Evolutionary conservation across 2,888 invertebrate genomes (phyloP).

Genomic region (Operophtera brumata): DNA sequence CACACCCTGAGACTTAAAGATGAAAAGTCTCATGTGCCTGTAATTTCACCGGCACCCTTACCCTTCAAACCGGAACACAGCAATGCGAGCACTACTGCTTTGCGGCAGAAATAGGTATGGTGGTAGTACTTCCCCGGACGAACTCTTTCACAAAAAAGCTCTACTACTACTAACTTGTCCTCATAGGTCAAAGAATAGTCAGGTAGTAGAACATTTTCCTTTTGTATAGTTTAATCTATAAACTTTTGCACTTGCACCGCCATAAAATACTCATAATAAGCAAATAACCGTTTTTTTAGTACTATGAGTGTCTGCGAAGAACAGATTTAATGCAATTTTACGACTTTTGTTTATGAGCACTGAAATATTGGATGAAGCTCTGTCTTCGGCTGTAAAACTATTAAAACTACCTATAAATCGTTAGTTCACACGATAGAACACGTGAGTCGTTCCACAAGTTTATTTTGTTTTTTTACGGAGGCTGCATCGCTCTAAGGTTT

Average conservation of each 20-base stretch:
- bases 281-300: background rate
- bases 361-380: conserved; percentile 9
- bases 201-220: background rate
- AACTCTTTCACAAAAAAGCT: background rate
- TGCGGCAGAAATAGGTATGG: too few relatives aligned
- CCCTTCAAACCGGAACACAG: too few relatives aligned
- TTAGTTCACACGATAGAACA: conserved; percentile 2
- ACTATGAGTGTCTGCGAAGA: background rate
- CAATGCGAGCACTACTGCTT: too few relatives aligned
- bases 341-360: conserved; percentile 3
- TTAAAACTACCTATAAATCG: conserved; percentile 2
- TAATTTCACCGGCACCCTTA: too few relatives aligned
- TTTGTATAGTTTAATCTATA: background rate
- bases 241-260: background rate
- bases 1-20: too few relatives aligned
- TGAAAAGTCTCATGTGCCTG: too few relatives aligned
- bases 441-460: too few relatives aligned
- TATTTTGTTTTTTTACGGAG: too few relatives aligned
- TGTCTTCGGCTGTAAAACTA: conserved; percentile 4
- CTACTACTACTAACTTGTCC: too few relatives aligned
- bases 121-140: too few relatives aligned
- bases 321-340: conserved; percentile 12
- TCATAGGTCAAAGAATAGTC: background rate
- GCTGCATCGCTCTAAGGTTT: too few relatives aligned
- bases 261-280: conserved; percentile 3